Base-by-base conservation (phyloP, 1,140 invertebrate genomes). In the Drosophila sechellia region DNA sequence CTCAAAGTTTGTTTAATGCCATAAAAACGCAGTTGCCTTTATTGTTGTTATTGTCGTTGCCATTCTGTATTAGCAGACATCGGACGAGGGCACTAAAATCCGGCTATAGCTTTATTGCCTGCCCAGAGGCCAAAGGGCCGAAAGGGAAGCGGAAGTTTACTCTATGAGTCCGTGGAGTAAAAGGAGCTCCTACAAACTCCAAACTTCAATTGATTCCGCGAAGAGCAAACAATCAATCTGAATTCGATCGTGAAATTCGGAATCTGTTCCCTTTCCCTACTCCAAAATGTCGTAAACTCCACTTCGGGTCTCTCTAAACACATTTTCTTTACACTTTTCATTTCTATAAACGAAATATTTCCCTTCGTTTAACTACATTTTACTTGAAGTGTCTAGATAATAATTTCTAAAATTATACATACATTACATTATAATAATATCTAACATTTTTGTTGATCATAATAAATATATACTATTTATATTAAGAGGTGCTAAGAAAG, bases 1-100 rank as follows among this genome's bases (percentile, higher is more conserved):
- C 83, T 86, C 83, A 87, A 83, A 83, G 83, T 87, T 86, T 86
- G 83, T 86, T 86, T 86, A 86, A 87, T 76, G 70, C 83, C 65
- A 86, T 86, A 83, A 86, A 86, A 86, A 83, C 83, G 83, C 74
- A 87, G 64, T 85, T 73, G 57, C 58, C 61, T 46, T 58, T 20
- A 12, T 52, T 50, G n/a, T 77, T 60, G 60, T 53, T 68, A 42
- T 60, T 78, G 57, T 77, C 60, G 71, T 61, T 74, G 39, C 55
- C 68, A 75, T 63, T 77, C 40, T 63, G 49, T 74, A 63, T 65
- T 68, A 63, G 55, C 65, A 64, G 58, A 48, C 66, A 79, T 52
- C 55, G 70, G 43, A 10, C 22, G 54, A 53, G 60, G 56, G 65
- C 76, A 87, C 70, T 87, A 87, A 86, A 86, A 81, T 63, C 69